phyloP scores from a whole-genome alignment of 2,797 vertebrate species.

The Phrynocephalus vlangalii region DNA sequence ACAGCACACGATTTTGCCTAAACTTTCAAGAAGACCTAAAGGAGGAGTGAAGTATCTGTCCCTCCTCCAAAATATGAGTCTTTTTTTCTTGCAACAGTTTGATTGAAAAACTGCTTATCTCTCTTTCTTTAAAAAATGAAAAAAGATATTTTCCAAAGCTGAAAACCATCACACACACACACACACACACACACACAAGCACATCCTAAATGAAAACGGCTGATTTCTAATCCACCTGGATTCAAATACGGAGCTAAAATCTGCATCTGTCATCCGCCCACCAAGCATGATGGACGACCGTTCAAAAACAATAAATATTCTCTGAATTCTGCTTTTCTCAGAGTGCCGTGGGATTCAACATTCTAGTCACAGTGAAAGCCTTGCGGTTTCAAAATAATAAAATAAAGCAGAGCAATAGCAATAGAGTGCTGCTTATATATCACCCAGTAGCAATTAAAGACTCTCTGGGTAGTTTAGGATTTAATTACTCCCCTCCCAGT shows the following conservation, averaged over 20 bases:
- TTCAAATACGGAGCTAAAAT: neutral
- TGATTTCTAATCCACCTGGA: neutral
- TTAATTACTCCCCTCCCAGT: no score
- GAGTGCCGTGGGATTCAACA: neutral
- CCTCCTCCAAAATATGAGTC: neutral
- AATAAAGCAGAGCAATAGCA: no score
- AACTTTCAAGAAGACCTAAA: no score
- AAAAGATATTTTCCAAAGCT: no score
- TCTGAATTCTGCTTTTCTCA: neutral
- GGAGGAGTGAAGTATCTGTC: no score
- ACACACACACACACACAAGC: no score
- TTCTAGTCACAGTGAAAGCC: neutral
- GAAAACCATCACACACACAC: no score
- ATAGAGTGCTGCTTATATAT: no score
- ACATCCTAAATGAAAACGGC: constrained; percentile 9
- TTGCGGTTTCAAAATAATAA: neutral
- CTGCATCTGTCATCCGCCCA: neutral
- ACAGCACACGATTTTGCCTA: no score
- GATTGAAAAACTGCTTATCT: neutral
- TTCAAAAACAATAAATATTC: constrained; percentile 16
- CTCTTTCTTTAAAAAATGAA: no score
- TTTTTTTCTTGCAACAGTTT: neutral
- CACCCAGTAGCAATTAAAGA: no score
- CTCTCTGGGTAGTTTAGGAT: no score
- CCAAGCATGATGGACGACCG: neutral